Conservation (phyloP, 2,888 invertebrate species). For the Cyclophora albipunctata region DNA sequence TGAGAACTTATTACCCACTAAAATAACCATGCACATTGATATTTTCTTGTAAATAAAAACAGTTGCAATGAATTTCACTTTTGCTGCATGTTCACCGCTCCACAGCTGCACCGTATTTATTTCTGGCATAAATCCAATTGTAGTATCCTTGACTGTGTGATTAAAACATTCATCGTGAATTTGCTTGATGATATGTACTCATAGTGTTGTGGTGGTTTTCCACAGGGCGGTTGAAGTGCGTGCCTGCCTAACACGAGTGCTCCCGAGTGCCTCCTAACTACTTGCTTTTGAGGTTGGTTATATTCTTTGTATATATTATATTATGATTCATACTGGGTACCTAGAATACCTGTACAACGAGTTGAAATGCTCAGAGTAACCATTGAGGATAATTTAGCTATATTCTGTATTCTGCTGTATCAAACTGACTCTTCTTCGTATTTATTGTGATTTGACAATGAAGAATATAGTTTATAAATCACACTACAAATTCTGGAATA, state of each 20-base stretch:
- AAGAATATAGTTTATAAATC: no score
- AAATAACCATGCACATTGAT: no score
- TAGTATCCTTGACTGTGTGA: slow-evolving; percentile 66
- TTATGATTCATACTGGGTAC: slow-evolving; percentile 2
- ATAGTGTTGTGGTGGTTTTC: slow-evolving; percentile 50
- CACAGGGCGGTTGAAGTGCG: slow-evolving; percentile 68
- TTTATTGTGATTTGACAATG: no score
- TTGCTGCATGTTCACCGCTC: slow-evolving; percentile 46
- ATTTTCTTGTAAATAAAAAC: no score
- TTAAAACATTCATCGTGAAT: slow-evolving; percentile 14
- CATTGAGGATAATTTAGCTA: no score
- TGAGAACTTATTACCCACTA: no score
- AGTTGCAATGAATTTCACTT: slow-evolving; percentile 52
- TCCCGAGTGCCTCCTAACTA: slow-evolving; percentile 67
- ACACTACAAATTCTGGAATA: no score
- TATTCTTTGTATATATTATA: slow-evolving; percentile 20
- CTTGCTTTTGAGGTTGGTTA: slow-evolving; percentile 72
- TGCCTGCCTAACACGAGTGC: slow-evolving; percentile 60
- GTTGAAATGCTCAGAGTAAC: no score
- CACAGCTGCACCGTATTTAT: slow-evolving; percentile 52
- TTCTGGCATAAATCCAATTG: slow-evolving; percentile 60
- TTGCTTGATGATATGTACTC: slow-evolving; percentile 15
- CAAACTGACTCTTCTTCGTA: no score
- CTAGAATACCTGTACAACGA: no score
- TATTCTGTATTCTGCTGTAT: no score